Evolutionary conservation across 1,140 invertebrate species (phyloP).

Genomic region (Listronotus oregonensis): DNA sequence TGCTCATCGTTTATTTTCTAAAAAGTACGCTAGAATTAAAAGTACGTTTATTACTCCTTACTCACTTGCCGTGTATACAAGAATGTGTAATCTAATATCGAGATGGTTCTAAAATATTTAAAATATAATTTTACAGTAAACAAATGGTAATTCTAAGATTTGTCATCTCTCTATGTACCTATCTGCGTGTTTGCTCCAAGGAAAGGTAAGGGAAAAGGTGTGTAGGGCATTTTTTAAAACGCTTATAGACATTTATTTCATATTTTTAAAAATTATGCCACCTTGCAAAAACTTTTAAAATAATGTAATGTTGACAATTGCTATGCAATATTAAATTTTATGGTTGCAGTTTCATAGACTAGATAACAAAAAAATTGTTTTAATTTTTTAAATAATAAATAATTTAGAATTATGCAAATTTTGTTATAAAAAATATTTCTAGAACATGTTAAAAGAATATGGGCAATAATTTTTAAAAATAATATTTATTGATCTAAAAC

Average conservation of each 20-base stretch:
- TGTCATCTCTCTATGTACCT: constrained; percentile 53
- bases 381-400: too few species aligned
- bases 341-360: too few species aligned
- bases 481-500: too few species aligned
- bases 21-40: background rate
- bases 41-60: background rate
- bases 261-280: background rate
- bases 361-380: too few species aligned
- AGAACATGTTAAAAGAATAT: background rate
- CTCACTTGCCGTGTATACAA: constrained; percentile 19
- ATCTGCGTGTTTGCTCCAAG: constrained; percentile 50
- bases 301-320: too few species aligned
- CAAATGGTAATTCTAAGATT: background rate
- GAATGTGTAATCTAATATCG: constrained; percentile 12
- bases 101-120: constrained; percentile 4
- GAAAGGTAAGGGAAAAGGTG: constrained; percentile 30
- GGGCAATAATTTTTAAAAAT: background rate
- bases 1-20: background rate
- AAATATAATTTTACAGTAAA: background rate
- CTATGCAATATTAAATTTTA: too few species aligned
- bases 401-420: too few species aligned
- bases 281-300: background rate
- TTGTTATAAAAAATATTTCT: background rate
- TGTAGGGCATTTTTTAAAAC: too few species aligned
- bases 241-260: background rate